Percentiles rank a stretch among this genome's conserved stretches.
These are phyloP conservation scores for Aporrectodea caliginosa DNA, from an alignment of 1,140 invertebrate genomes.

Conservation along the genomic window DNA sequence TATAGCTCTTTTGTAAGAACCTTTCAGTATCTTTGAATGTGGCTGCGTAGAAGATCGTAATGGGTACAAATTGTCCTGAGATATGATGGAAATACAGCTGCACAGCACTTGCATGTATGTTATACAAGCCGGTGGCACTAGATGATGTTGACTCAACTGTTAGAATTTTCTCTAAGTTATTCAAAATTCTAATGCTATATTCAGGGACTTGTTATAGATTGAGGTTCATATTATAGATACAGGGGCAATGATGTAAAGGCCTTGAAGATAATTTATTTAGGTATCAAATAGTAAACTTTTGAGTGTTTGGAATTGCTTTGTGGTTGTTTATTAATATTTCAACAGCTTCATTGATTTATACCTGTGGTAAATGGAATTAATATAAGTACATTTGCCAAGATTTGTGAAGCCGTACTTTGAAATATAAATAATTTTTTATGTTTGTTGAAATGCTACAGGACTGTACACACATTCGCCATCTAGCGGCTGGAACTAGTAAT, in stretches of 20 bases:
- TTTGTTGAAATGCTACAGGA: constrained; percentile 61
- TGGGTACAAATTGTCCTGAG: background rate
- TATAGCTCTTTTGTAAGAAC: constrained; percentile 19
- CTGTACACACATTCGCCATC: constrained; percentile 70
- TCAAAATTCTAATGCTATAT: too few species aligned
- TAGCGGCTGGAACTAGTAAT: constrained; percentile 80
- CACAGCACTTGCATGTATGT: background rate
- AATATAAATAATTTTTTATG: constrained; percentile 23
- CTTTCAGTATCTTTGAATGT: constrained; percentile 9
- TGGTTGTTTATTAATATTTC: background rate
- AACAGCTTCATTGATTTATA: background rate
- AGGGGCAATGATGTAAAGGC: too few species aligned
- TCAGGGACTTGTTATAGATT: too few species aligned
- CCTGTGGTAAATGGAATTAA: background rate
- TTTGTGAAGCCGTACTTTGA: background rate
- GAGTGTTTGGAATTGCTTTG: background rate
- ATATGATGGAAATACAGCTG: background rate
- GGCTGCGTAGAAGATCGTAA: background rate
- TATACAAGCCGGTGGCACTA: too few species aligned
- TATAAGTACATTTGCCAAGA: background rate
- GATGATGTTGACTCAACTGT: too few species aligned
- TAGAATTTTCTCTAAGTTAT: too few species aligned
- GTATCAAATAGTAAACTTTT: background rate
- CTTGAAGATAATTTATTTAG: background rate
- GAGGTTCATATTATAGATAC: too few species aligned